Percentiles rank a stretch among this genome's conserved stretches.
Evolutionary conservation across 2,797 vertebrate species (phyloP).

Genomic region (Cossypha caffra): DNA sequence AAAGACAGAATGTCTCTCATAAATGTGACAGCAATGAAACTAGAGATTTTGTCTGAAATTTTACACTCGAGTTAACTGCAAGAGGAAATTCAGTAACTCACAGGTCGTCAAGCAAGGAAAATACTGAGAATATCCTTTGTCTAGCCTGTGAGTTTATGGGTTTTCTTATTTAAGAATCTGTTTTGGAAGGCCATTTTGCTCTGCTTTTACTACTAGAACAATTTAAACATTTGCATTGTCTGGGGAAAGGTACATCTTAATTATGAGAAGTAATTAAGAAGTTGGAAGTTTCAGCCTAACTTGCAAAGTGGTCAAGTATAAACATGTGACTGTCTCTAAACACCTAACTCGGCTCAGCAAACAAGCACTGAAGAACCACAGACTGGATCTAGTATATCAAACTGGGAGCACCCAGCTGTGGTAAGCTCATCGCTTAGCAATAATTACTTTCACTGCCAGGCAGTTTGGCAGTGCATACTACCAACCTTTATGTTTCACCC

Average conservation of each 20-base stretch:
- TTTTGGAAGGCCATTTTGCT: neutral
- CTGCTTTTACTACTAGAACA: neutral
- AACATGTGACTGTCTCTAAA: neutral
- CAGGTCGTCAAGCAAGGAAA: neutral
- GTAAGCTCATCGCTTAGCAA: neutral
- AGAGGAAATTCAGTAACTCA: neutral
- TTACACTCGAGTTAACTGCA: neutral
- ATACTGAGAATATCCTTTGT: neutral
- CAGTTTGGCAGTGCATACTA: neutral
- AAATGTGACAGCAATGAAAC: neutral
- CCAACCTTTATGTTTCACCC: neutral
- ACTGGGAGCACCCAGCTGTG: neutral
- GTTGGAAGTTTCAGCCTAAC: neutral
- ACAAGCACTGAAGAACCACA: neutral
- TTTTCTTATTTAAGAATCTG: neutral
- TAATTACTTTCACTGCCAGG: neutral
- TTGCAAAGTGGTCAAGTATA: neutral
- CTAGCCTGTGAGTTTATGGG: neutral
- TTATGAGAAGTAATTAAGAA: neutral
- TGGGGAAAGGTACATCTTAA: neutral
- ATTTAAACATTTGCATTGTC: neutral
- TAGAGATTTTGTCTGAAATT: neutral
- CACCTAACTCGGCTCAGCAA: neutral
- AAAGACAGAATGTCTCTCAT: neutral
- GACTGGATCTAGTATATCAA: rapidly evolving